Conservation (phyloP, 2,888 invertebrate species). For the Athetis lepigone region DNA sequence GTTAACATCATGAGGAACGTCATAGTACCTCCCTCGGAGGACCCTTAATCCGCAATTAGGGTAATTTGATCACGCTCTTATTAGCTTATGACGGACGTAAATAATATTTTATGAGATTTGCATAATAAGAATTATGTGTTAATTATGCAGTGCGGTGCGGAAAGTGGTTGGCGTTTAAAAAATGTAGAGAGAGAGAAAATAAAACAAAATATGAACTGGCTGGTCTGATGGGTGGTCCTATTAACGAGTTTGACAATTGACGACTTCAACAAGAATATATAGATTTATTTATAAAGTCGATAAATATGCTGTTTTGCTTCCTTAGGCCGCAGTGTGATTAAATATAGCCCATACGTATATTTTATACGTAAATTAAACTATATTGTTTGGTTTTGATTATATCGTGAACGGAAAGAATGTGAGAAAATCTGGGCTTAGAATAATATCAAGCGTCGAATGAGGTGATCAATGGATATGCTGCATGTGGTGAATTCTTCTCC, state of each 20-base stretch:
- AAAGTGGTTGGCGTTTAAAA: neutral
- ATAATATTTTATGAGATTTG: conserved; percentile 53
- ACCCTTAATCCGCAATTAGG: conserved; percentile 77
- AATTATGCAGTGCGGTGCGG: conserved; percentile 11
- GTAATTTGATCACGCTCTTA: conserved; percentile 74
- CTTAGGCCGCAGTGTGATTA: no score
- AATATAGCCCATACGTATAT: no score
- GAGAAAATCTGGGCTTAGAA: no score
- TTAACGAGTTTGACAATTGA: neutral
- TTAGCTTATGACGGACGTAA: conserved; percentile 60
- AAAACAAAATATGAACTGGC: neutral
- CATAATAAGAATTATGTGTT: conserved; percentile 35
- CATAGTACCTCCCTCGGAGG: conserved; percentile 71
- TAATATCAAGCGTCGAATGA: no score
- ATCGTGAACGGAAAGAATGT: no score
- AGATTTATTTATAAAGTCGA: no score
- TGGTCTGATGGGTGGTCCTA: no score
- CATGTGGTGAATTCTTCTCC: no score
- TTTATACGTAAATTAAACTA: no score
- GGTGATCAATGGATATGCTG: no score
- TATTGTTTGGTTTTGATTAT: no score
- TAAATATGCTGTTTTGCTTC: no score
- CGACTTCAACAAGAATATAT: neutral
- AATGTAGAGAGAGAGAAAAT: neutral
- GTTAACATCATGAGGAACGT: conserved; percentile 74